Base-by-base conservation (phyloP, 2,888 invertebrate genomes). In the Sinopyrophorus schimmeli region DNA sequence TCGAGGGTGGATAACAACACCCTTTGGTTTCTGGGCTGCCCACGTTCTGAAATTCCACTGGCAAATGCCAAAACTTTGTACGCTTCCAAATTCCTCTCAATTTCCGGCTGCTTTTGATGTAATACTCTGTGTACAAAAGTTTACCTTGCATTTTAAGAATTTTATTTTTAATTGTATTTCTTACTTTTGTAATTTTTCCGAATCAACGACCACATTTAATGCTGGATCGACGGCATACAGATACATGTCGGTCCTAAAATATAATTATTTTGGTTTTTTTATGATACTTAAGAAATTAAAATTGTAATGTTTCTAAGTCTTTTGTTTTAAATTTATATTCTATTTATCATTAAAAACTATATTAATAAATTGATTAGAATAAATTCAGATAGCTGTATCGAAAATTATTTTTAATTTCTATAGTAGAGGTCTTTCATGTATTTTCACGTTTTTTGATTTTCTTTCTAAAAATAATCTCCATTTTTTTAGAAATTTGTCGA, bases 171-270 rank as follows among this genome's bases (percentile, higher is more conserved):
- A 24, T 9, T 24, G 5, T 14, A 6, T 26, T 35, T 74, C 80
- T 80, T 77, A 90, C 89, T 80, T 84, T 70, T 88, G 87, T 17
- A 90, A 70, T 3, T 83, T 80, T 47, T 87, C 87, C 80, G 87
- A 88, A 65, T 90, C 89, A 30, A 92, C 82, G 43, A 92, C 83
- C 0, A 87, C 81, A 65, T 92, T 92, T 3, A 88, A 82, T 57
- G 84, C 76, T 1, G 87, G 88, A 74, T 92, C 90, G 11, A 92
- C 86, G 1, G 88, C 92, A 65, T 92, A 92, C 47, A 92, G 78
- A 62, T 89, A 91, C 75, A 92, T 80, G 63, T 92, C 90, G 14
- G 92, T 92, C 37, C 91, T 90, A 75, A 55, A 80, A 79, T 50
- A 43, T 55, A n/a, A 12, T n/a, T n/a, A n/a, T n/a, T n/a, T n/a